Conservation (phyloP, 2,797 vertebrate species). For the Phataginus tetradactyla region DNA sequence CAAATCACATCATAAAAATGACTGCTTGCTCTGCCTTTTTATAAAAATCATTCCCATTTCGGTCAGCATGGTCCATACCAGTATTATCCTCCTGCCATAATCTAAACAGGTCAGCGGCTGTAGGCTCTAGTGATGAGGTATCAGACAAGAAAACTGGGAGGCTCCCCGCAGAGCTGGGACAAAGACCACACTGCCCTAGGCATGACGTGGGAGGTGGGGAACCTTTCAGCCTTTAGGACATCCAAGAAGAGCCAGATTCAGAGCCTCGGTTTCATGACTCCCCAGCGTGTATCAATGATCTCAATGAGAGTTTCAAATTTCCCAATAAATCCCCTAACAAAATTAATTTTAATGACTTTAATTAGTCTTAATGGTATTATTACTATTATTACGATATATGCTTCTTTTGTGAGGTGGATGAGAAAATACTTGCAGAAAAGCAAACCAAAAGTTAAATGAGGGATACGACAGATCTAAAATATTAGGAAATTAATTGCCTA, state of each 20-base stretch:
- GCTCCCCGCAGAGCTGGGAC: background rate
- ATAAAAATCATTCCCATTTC: conserved; percentile 23
- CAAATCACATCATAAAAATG: conserved; percentile 30
- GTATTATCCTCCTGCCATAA: background rate
- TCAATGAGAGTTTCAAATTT: conserved; percentile 37
- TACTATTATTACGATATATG: conserved; percentile 39
- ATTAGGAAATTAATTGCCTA: background rate
- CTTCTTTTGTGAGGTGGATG: background rate
- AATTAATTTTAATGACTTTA: conserved; percentile 70
- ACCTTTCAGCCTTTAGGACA: background rate
- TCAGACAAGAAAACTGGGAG: background rate
- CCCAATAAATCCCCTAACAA: conserved; percentile 47
- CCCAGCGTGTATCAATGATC: conserved; percentile 44
- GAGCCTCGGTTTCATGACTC: background rate
- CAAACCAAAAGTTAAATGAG: background rate
- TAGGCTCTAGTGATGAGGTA: background rate
- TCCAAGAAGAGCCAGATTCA: background rate
- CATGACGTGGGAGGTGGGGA: background rate
- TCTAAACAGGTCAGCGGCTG: conserved; percentile 17
- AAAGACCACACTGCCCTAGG: background rate
- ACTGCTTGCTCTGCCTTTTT: conserved; percentile 11
- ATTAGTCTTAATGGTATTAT: conserved; percentile 59
- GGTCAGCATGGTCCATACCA: background rate
- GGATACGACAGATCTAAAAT: background rate
- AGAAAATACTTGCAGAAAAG: conserved; percentile 27